A percentile compares a stretch with the other conserved stretches of the same genome.
Evolutionary conservation across 2,113 vertebrate species (phyloP).

Genomic region (Orthonyx spaldingii): DNA sequence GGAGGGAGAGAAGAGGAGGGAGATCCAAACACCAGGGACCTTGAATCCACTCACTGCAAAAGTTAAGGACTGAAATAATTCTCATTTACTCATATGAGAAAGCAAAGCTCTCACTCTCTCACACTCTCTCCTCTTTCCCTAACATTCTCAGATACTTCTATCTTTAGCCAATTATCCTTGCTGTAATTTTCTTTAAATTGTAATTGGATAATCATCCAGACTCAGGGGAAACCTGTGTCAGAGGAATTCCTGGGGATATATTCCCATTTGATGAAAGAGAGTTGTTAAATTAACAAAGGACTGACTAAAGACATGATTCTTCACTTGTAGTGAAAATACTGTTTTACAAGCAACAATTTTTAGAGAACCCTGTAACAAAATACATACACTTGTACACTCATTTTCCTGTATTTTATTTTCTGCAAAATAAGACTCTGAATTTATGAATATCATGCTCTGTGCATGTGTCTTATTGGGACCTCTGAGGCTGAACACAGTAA

Average conservation of each 20-base stretch:
- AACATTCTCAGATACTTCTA: background rate
- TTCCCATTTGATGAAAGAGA: background rate
- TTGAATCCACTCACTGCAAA: background rate
- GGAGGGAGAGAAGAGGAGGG: background rate
- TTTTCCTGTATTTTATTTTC: background rate
- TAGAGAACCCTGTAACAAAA: background rate
- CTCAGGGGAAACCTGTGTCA: background rate
- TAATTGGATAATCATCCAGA: conserved; percentile 14
- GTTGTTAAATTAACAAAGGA: background rate
- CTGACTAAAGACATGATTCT: background rate
- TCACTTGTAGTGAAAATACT: background rate
- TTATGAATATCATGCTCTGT: background rate
- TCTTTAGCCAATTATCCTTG: conserved; percentile 24
- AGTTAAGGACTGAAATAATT: background rate
- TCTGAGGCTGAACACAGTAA: background rate
- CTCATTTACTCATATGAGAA: background rate
- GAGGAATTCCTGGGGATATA: conserved; percentile 2
- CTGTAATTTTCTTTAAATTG: conserved; percentile 33
- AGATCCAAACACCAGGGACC: background rate
- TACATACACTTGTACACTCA: background rate
- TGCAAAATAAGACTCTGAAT: background rate
- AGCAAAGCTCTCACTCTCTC: background rate
- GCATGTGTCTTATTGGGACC: background rate
- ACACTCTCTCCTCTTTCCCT: background rate
- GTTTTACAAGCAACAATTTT: background rate